These are phyloP conservation scores for Isoperla grammatica DNA, from an alignment of 2,888 invertebrate species.

Conservation along the genomic window DNA sequence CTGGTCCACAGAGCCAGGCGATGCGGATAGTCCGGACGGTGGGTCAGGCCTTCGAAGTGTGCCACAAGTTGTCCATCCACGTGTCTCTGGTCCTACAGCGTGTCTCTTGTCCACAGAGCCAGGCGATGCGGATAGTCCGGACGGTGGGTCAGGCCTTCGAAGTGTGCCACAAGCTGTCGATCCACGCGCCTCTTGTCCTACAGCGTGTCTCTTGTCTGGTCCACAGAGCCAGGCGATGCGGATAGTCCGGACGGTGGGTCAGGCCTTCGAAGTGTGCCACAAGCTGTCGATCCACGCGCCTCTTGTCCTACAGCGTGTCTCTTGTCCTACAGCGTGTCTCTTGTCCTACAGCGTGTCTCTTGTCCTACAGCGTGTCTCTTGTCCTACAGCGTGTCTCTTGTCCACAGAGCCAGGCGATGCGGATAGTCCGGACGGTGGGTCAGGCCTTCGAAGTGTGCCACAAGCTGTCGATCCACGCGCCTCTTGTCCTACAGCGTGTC, in stretches of 20 bases:
- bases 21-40: conserved; percentile 98
- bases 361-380: too few relatives aligned
- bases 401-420: conserved; percentile 93
- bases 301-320: too few relatives aligned
- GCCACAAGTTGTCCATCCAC: conserved; percentile 85
- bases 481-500: conserved; percentile 26
- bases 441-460: conserved; percentile 99
- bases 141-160: conserved; percentile 99
- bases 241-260: conserved; percentile 96
- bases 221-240: conserved; percentile 95
- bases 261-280: conserved; percentile 99
- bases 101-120: conserved; percentile 60
- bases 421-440: conserved; percentile 95
- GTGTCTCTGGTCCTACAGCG: conserved; percentile 34
- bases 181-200: conserved; percentile 44
- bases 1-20: conserved; percentile 85
- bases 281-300: conserved; percentile 68
- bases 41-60: conserved; percentile 99
- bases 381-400: too few relatives aligned
- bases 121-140: conserved; percentile 97
- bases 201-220: too few relatives aligned
- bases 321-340: too few relatives aligned
- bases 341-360: too few relatives aligned
- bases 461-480: conserved; percentile 70
- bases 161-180: conserved; percentile 94